Conservation (phyloP, 2,797 vertebrate genomes). For the Linurgus olivaceus region DNA sequence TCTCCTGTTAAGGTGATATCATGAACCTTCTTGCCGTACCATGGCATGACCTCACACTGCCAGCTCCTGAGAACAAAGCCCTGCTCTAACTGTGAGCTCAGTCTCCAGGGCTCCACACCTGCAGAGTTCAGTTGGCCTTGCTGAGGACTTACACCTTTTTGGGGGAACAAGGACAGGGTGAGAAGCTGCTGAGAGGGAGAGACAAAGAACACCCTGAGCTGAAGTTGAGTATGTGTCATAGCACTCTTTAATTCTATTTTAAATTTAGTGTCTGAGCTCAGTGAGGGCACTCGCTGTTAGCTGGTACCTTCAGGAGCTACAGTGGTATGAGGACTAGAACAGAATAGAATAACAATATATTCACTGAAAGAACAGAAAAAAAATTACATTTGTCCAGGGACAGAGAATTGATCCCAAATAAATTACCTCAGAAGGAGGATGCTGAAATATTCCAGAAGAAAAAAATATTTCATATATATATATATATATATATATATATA, state of each 20-base stretch:
- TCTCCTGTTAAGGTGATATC: not conserved
- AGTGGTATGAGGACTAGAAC: not conserved
- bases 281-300: not conserved
- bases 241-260: not conserved
- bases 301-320: not conserved
- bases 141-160: not conserved
- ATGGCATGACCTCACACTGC: not conserved
- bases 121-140: not conserved
- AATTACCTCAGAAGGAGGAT: not conserved
- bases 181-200: not conserved
- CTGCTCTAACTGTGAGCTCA: not conserved
- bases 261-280: not conserved
- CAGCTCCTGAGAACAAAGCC: conserved; percentile 31
- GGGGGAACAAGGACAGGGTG: not conserved
- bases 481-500: not conserved
- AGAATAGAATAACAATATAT: not conserved
- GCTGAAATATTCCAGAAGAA: not conserved
- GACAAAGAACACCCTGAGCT: not conserved
- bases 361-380: not conserved
- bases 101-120: not conserved
- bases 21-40: not conserved
- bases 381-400: not conserved
- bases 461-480: not conserved
- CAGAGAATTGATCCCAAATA: not conserved
- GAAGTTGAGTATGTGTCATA: not conserved